phyloP scores from a whole-genome alignment of 2,888 invertebrate genomes.

The Noctua comes region DNA sequence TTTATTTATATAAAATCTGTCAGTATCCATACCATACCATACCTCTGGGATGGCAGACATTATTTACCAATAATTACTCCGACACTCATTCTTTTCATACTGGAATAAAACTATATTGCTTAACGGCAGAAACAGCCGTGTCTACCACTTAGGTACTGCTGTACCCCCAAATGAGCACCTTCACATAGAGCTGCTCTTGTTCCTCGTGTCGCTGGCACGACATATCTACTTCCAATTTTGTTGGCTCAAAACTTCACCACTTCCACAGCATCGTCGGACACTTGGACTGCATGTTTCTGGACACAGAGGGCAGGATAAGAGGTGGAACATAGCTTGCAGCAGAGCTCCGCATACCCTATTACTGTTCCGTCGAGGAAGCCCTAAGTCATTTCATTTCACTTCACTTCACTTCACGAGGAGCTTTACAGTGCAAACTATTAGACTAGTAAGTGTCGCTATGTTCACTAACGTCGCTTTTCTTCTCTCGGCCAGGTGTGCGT shows the following conservation, averaged over 20 bases:
- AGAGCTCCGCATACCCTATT: not conserved
- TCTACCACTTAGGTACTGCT: not conserved
- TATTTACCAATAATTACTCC: not conserved
- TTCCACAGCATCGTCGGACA: not conserved
- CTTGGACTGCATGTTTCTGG: not conserved
- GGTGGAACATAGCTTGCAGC: not conserved
- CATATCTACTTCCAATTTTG: not conserved
- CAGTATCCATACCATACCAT: too few species aligned
- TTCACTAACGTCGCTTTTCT: not conserved
- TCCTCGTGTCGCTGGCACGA: not conserved
- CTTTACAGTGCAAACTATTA: not conserved
- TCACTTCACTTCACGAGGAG: not conserved
- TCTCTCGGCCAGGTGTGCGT: slow-evolving; percentile 57
- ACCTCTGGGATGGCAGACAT: too few species aligned
- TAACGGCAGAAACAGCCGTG: not conserved
- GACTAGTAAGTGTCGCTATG: not conserved
- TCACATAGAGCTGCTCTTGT: not conserved
- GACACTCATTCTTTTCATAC: not conserved
- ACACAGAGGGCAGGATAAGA: not conserved
- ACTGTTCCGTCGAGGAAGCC: not conserved
- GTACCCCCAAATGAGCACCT: not conserved
- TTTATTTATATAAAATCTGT: not conserved
- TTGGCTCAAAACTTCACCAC: not conserved
- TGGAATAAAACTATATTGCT: not conserved
- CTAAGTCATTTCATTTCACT: not conserved